A percentile compares a stretch with the other conserved stretches of the same genome.
These are phyloP conservation scores for Micropoecilia bifurca DNA, from an alignment of 2,797 vertebrate species.

Conservation along the genomic window DNA sequence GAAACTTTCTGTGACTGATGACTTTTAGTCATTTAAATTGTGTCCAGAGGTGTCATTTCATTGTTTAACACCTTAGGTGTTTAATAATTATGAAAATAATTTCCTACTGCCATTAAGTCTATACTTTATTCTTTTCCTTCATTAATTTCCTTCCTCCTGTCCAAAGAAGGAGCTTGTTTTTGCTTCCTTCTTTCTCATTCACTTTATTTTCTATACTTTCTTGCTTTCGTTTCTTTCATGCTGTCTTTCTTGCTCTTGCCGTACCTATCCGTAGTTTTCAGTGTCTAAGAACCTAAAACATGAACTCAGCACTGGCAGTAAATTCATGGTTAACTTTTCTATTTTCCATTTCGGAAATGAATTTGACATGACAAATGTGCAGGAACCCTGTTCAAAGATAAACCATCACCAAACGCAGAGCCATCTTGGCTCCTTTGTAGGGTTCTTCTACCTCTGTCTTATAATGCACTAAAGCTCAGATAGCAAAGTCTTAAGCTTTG, in stretches of 20 bases:
- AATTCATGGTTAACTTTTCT: not conserved
- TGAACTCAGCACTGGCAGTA: not conserved
- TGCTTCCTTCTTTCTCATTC: not conserved
- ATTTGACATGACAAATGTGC: constrained; percentile 1
- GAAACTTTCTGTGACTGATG: not conserved
- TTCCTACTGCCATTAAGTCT: not conserved
- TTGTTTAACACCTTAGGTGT: not conserved
- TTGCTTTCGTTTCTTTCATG: not conserved
- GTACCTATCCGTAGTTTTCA: not conserved
- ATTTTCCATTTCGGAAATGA: not conserved
- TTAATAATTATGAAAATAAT: too few species aligned
- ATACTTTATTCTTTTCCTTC: not conserved
- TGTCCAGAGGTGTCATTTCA: not conserved
- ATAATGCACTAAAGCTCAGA: constrained; percentile 46
- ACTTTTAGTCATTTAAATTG: not conserved
- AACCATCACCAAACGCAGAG: not conserved
- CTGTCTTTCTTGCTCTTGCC: not conserved
- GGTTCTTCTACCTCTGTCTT: constrained; percentile 33
- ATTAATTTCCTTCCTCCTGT: not conserved
- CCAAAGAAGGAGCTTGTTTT: not conserved
- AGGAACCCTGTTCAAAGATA: not conserved
- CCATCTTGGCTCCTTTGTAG: constrained; percentile 15
- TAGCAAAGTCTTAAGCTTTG: constrained; percentile 45
- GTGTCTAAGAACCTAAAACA: not conserved
- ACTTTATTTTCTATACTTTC: not conserved